Base-by-base conservation (phyloP, 2,113 vertebrate genomes). In the Phrynosoma platyrhinos region DNA sequence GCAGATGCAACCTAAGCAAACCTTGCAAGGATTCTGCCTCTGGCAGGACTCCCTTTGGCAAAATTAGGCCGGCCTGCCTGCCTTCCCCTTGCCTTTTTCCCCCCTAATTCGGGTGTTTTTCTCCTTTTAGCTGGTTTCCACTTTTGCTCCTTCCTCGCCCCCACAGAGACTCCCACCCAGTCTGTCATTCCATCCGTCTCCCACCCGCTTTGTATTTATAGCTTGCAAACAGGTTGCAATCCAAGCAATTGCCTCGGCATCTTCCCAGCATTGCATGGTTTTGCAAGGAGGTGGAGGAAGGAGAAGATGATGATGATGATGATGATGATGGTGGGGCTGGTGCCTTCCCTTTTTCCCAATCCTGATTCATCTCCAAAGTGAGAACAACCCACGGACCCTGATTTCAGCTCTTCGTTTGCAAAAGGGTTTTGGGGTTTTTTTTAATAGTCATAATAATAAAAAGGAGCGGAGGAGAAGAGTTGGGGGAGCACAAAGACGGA, bases 171-270 rank as follows among this genome's bases (percentile, higher is more conserved):
- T 68, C 88, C 83, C 88, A 82, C 88, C 88, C 64, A 25, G 88
- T 89, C 88, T 89, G 88, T 89, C 83, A 86, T 89, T 89, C 83
- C 84, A 77, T 82, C 83, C 83, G 72, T 89, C 88, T 89, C 83
- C 88, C 87, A 88, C 87, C 80, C 71, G 58, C 27, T 36, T 5
- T 47, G n/a, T 89, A 86, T 89, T 89, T 89, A 86, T 89, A 89
- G 88, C 83, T 76, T 10, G 6, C 88, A 86, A 89, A 82, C 83
- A 89, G 84, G 83, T 85, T 82, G 83, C 47, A 21, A 66, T 75
- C 40, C 55, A 30, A 64, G n/a, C 68, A 58, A 62, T 16, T 25
- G 14, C n/a, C 36, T 5, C 18, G 1, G 36, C 78, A 62, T 64
- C 47, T 80, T 5, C 53, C 83, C 20, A 85, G 23, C 72, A 23